These are phyloP conservation scores for Ornithoptera alexandrae DNA, from an alignment of 2,888 invertebrate genomes.

Conservation along the genomic window DNA sequence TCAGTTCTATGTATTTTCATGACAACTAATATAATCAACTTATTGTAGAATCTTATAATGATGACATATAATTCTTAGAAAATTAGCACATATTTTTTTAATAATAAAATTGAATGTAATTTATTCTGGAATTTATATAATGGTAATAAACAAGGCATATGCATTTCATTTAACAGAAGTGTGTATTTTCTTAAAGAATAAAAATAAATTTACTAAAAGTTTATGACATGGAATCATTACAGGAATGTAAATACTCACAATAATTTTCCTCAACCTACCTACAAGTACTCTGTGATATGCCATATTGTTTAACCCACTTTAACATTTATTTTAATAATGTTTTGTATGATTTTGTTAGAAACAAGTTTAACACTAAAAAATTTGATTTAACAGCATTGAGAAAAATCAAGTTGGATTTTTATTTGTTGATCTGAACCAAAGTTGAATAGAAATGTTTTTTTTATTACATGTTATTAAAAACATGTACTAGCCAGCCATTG, in stretches of 20 bases:
- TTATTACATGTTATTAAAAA: background rate
- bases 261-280: constrained; percentile 25
- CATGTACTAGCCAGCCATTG: background rate
- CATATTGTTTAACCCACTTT: background rate
- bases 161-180: no score
- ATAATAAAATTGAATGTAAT: no score
- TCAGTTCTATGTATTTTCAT: constrained; percentile 29
- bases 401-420: background rate
- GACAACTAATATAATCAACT: constrained; percentile 20
- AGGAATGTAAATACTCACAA: background rate
- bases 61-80: constrained; percentile 21
- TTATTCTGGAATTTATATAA: no score
- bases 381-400: background rate
- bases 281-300: background rate
- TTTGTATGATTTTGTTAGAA: background rate
- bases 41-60: constrained; percentile 15
- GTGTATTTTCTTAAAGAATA: no score
- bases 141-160: no score
- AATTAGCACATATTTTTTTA: background rate
- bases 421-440: background rate
- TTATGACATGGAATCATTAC: background rate
- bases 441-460: no score
- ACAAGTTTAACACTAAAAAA: background rate
- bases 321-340: background rate
- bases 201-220: no score